Conservation (phyloP, 2,888 invertebrate species). For the Perizoma affinitatum region DNA sequence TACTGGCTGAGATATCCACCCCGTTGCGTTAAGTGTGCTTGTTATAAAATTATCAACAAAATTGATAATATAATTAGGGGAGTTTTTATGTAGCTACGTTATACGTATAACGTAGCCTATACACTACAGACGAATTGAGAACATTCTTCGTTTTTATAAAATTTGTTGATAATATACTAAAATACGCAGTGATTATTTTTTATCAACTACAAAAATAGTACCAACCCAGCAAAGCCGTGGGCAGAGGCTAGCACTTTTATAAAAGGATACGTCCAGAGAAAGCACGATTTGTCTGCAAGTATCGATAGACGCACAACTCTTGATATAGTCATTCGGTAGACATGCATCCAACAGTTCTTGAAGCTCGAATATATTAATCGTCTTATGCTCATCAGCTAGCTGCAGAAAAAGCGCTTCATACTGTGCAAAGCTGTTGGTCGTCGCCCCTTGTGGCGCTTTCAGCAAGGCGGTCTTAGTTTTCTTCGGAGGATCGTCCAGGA, state of each 20-base stretch:
- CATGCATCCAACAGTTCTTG: slow-evolving; percentile 95
- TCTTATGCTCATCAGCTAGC: slow-evolving; percentile 94
- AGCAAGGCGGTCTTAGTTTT: slow-evolving; percentile 89
- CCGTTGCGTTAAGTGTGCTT: too few species aligned
- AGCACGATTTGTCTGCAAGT: slow-evolving; percentile 95
- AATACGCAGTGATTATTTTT: background rate
- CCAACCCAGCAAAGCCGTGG: too few species aligned
- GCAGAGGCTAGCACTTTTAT: background rate
- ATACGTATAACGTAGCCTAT: too few species aligned
- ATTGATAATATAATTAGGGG: too few species aligned
- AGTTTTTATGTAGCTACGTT: too few species aligned
- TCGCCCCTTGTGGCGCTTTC: slow-evolving; percentile 88
- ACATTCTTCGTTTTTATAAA: too few species aligned
- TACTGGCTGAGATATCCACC: too few species aligned
- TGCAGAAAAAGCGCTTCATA: slow-evolving; percentile 96
- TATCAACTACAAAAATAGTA: background rate
- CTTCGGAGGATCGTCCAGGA: slow-evolving; percentile 87
- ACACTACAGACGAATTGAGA: too few species aligned
- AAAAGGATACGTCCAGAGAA: slow-evolving; percentile 93
- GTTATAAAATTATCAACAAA: too few species aligned
- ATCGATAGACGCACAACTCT: slow-evolving; percentile 96
- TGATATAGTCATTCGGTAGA: slow-evolving; percentile 96
- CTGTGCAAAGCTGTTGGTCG: slow-evolving; percentile 90
- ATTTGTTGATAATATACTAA: too few species aligned
- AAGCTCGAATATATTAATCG: slow-evolving; percentile 95